These are phyloP conservation scores for Mellilla xanthometata DNA, from an alignment of 2,888 invertebrate species.

Conservation along the genomic window DNA sequence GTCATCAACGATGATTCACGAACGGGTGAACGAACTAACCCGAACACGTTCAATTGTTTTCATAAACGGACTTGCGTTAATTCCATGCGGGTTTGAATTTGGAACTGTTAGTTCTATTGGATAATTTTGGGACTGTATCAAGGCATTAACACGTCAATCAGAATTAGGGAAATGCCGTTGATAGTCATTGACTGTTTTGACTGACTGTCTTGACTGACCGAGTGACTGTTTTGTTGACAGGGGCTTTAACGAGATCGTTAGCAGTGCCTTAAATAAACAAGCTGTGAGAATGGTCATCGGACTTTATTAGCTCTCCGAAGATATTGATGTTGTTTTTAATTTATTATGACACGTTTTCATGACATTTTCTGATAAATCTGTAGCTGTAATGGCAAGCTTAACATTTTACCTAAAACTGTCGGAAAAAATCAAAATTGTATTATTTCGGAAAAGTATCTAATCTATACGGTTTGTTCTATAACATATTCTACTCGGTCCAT, in stretches of 20 bases:
- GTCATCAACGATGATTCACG: conserved; percentile 61
- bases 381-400: too few species aligned
- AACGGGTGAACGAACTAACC: conserved; percentile 65
- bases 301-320: background rate
- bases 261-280: conserved; percentile 1
- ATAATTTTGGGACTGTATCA: conserved; percentile 44
- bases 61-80: conserved; percentile 67
- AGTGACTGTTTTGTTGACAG: conserved; percentile 8
- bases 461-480: too few species aligned
- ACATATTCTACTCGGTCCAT: too few species aligned
- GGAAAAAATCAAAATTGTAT: too few species aligned
- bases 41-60: conserved; percentile 74
- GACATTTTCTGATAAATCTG: too few species aligned
- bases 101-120: conserved; percentile 49
- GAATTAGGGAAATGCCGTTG: conserved; percentile 12
- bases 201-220: background rate
- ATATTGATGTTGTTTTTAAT: background rate
- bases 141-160: conserved; percentile 19
- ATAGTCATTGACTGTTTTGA: conserved; percentile 3
- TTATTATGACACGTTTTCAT: too few species aligned
- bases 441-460: too few species aligned
- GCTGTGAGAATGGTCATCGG: background rate
- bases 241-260: conserved; percentile 8
- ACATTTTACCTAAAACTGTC: too few species aligned
- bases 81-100: conserved; percentile 70